A percentile compares a stretch with the other conserved stretches of the same genome.
Evolutionary conservation across 2,797 vertebrate species (phyloP).

Genomic region (Myiotriccus ornatus): DNA sequence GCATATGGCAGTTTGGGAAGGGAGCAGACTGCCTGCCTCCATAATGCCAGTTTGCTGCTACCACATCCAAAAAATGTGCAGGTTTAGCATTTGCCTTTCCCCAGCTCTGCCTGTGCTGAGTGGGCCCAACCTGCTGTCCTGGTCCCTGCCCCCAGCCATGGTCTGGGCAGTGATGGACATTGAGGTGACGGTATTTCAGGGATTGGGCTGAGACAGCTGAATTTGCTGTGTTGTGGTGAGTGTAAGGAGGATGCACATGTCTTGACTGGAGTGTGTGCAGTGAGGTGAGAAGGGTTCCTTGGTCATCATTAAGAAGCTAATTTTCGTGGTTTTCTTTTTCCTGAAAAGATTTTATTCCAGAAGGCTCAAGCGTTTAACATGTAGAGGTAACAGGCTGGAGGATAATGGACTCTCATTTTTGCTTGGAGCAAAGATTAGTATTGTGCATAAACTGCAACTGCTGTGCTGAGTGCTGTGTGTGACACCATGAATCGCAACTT

Average conservation of each 20-base stretch:
- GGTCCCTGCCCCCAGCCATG: not conserved
- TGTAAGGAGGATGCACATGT: not conserved
- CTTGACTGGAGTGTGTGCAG: not conserved
- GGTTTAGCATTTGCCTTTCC: not conserved
- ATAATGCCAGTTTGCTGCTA: not conserved
- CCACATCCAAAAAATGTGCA: not conserved
- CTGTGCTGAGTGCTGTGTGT: not conserved
- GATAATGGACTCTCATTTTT: not conserved
- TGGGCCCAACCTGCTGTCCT: not conserved
- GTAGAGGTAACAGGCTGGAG: not conserved
- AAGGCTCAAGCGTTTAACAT: not conserved
- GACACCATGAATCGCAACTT: not conserved
- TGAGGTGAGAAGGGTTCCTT: not conserved
- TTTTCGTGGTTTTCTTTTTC: not conserved
- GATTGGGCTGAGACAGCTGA: not conserved
- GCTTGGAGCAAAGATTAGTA: not conserved
- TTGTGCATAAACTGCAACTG: not conserved
- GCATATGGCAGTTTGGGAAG: not conserved
- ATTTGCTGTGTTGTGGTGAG: not conserved
- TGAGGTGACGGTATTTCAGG: not conserved
- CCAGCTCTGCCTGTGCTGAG: accelerated
- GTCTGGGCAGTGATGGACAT: not conserved
- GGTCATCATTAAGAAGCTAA: not conserved
- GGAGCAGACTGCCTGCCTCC: not conserved
- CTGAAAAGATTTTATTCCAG: not conserved